Conservation (phyloP, 2,113 vertebrate species). For the Pongo pygmaeus region DNA sequence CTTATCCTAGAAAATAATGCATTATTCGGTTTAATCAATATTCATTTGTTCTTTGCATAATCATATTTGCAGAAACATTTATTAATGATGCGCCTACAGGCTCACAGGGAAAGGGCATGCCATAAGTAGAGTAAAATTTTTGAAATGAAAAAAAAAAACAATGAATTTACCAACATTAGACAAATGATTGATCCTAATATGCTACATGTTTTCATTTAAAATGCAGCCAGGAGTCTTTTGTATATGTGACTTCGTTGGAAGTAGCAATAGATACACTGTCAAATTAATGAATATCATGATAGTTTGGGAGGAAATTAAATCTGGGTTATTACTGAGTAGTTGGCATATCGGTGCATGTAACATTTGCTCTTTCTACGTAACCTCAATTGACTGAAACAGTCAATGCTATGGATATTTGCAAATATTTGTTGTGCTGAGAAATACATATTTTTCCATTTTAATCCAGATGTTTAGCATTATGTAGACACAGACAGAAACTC, state of each 20-base stretch:
- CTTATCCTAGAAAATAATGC: constrained; percentile 75
- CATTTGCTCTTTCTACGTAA: neutral
- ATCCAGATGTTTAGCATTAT: neutral
- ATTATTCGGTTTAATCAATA: constrained; percentile 79
- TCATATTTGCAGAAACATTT: constrained; percentile 68
- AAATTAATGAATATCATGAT: constrained; percentile 57
- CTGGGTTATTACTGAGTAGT: constrained; percentile 50
- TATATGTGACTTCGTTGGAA: constrained; percentile 48
- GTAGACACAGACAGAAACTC: constrained; percentile 1
- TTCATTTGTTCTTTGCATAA: constrained; percentile 77
- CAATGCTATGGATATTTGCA: constrained; percentile 51
- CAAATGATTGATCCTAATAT: constrained; percentile 59
- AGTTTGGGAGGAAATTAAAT: constrained; percentile 60
- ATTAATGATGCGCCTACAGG: constrained; percentile 56
- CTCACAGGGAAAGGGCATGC: constrained; percentile 17
- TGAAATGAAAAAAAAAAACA: constrained; percentile 56
- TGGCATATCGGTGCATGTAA: constrained; percentile 36
- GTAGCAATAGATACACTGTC: constrained; percentile 31
- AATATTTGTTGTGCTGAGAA: constrained; percentile 21
- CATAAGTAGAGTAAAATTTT: constrained; percentile 49
- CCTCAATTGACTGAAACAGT: constrained; percentile 20
- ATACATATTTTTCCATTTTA: constrained; percentile 42
- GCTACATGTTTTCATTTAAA: constrained; percentile 51
- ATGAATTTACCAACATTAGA: constrained; percentile 54
- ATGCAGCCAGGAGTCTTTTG: constrained; percentile 47